These are phyloP conservation scores for Physeter macrocephalus DNA, from an alignment of 2,113 vertebrate species.

Conservation along the genomic window DNA sequence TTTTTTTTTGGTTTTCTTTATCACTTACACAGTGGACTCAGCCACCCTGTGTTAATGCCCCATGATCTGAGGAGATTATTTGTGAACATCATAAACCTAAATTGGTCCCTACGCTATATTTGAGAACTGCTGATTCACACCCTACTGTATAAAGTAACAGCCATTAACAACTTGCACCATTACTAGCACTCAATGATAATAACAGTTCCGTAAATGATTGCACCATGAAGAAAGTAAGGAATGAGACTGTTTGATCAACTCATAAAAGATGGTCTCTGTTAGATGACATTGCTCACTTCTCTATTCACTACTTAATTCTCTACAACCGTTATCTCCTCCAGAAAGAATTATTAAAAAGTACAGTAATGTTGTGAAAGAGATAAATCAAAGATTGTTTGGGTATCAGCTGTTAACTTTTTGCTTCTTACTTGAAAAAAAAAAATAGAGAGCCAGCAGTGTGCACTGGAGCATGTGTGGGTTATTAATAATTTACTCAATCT, in stretches of 20 bases:
- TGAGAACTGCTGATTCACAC: constrained; percentile 31
- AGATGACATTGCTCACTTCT: neutral
- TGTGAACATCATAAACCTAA: constrained; percentile 15
- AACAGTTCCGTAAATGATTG: neutral
- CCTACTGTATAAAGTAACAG: neutral
- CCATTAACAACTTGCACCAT: neutral
- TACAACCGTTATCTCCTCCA: neutral
- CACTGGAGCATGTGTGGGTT: constrained; percentile 59
- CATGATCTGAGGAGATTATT: neutral
- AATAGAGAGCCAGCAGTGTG: constrained; percentile 2
- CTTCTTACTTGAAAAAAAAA: constrained; percentile 42
- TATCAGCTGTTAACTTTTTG: constrained; percentile 60
- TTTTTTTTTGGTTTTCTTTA: neutral
- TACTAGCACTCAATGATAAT: neutral
- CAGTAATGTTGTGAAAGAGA: neutral
- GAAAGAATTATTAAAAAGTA: constrained; percentile 16
- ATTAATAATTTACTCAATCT: constrained; percentile 76
- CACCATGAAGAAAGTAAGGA: neutral
- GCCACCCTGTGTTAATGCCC: neutral
- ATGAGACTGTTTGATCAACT: neutral
- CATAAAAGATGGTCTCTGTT: neutral
- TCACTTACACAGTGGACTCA: neutral
- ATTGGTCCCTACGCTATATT: neutral
- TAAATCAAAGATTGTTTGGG: constrained; percentile 53
- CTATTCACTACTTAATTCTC: neutral